A percentile compares a stretch with the other conserved stretches of the same genome.
Evolutionary conservation across 2,113 vertebrate species (phyloP).

Genomic region (Siniperca knerii): DNA sequence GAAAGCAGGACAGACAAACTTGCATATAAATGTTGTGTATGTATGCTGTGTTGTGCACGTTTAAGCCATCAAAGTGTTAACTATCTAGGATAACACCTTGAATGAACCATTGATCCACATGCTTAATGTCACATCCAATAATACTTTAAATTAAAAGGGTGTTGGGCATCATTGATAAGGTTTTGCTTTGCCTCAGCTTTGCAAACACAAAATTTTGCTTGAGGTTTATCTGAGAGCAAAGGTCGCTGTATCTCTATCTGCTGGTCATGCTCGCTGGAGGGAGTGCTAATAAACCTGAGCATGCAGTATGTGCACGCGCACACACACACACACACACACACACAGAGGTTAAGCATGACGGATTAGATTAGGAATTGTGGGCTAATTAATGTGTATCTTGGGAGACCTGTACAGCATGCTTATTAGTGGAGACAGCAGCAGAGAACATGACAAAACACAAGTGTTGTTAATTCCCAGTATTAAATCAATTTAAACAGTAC

Average conservation of each 20-base stretch:
- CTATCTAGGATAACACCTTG: conserved; percentile 40
- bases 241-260: conserved; percentile 48
- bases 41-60: conserved; percentile 1
- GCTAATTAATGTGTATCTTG: conserved; percentile 76
- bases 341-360: conserved; percentile 64
- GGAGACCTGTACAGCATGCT: conserved; percentile 68
- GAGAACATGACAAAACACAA: conserved; percentile 50
- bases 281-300: conserved; percentile 57
- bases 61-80: conserved; percentile 16
- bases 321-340: conserved; percentile 3
- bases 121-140: conserved; percentile 15
- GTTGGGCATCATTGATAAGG: conserved; percentile 36
- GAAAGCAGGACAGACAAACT: conserved; percentile 32
- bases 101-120: conserved; percentile 24
- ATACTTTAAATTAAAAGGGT: conserved; percentile 21
- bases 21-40: conserved; percentile 21
- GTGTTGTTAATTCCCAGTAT: conserved; percentile 41
- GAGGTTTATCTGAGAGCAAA: conserved; percentile 56
- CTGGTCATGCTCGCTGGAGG: conserved; percentile 31
- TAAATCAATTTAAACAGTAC: conserved; percentile 33
- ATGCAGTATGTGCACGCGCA: neutral
- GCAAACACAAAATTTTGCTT: conserved; percentile 35
- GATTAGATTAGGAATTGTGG: conserved; percentile 75
- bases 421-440: conserved; percentile 48
- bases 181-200: conserved; percentile 32